phyloP scores from a whole-genome alignment of 2,113 vertebrate genomes.

The Petrocephalus zakoni region DNA sequence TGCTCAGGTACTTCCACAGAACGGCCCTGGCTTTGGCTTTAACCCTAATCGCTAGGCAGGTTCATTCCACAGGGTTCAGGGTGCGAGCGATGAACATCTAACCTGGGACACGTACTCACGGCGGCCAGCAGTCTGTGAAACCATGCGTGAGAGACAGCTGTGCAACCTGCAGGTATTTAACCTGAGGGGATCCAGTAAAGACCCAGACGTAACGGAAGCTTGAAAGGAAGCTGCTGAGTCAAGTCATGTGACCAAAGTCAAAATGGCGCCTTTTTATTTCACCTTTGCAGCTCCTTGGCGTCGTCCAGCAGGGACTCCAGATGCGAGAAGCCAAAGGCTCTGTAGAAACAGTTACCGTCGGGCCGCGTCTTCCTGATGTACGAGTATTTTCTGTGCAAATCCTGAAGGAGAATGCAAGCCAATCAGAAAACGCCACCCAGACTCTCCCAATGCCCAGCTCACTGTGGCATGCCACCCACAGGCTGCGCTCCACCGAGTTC shows the following conservation, averaged over 20 bases:
- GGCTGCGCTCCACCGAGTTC: no score
- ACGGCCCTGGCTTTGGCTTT: neutral
- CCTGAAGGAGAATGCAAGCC: slow-evolving; percentile 50
- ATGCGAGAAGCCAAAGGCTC: slow-evolving; percentile 86
- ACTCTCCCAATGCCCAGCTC: neutral
- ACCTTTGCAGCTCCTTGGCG: slow-evolving; percentile 83
- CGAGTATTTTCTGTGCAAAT: slow-evolving; percentile 83
- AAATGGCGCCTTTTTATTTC: neutral
- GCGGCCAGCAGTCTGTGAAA: slow-evolving; percentile 1
- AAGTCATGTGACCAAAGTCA: neutral
- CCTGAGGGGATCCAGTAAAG: neutral
- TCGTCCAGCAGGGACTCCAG: slow-evolving; percentile 83
- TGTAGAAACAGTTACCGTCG: slow-evolving; percentile 90
- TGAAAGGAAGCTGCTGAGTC: neutral
- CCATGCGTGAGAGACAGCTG: neutral
- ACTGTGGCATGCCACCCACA: neutral
- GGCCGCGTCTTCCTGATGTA: slow-evolving; percentile 85
- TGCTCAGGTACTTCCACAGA: neutral
- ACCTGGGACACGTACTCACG: neutral
- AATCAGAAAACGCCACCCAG: neutral
- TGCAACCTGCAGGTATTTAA: neutral
- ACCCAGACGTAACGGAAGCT: neutral
- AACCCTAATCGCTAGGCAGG: neutral
- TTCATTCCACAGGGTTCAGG: neutral
- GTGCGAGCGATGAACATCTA: neutral